These are phyloP conservation scores for Cheirogaleus medius DNA, from an alignment of 2,113 vertebrate species.

Conservation along the genomic window DNA sequence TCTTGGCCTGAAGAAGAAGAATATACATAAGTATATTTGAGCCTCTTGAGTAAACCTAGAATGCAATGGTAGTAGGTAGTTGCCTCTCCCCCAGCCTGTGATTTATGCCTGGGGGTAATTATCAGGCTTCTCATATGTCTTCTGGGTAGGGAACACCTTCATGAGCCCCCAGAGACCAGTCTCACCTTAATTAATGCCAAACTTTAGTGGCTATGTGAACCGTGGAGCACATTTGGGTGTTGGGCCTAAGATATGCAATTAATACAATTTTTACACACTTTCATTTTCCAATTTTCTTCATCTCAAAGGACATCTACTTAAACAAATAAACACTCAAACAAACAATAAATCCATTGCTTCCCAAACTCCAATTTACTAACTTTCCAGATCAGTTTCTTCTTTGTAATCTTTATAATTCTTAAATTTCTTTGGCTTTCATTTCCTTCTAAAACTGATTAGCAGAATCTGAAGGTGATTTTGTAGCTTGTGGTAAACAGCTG, in stretches of 20 bases:
- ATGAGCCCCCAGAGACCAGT: not conserved
- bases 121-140: not conserved
- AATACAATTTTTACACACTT: slow-evolving; percentile 1
- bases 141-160: not conserved
- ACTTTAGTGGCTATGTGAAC: not conserved
- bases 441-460: not conserved
- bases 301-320: not conserved
- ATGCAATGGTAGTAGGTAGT: not conserved
- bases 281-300: not conserved
- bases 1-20: not conserved
- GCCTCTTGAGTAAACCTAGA: not conserved
- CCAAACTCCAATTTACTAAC: not conserved
- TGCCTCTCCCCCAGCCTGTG: not conserved
- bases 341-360: not conserved
- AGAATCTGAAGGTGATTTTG: not conserved
- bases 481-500: not conserved
- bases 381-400: not conserved
- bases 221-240: not conserved
- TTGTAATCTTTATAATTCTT: not conserved
- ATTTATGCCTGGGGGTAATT: not conserved
- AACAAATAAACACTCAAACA: not conserved
- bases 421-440: not conserved
- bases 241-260: not conserved
- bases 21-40: not conserved
- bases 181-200: not conserved